Conservation (phyloP, 2,888 invertebrate genomes). For the Rutpela maculata region DNA sequence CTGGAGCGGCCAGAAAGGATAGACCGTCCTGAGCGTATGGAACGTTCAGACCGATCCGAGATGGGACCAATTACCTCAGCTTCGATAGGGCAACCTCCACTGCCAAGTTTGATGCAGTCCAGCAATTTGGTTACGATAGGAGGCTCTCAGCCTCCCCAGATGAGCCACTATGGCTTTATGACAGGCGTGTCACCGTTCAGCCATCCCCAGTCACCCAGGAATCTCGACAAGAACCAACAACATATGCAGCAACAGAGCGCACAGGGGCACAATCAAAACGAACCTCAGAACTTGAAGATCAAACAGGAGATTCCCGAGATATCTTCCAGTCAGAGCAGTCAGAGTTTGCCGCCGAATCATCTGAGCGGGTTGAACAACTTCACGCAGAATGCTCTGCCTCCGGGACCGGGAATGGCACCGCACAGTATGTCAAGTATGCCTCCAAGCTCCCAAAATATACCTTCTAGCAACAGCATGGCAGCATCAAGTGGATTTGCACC, state of each 20-base stretch:
- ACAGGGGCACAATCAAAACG: constrained; percentile 72
- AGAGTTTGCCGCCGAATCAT: constrained; percentile 55
- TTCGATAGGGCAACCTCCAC: constrained; percentile 76
- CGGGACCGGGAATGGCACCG: constrained; percentile 44
- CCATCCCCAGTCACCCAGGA: constrained; percentile 67
- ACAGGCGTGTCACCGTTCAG: constrained; percentile 69
- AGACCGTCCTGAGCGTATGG: constrained; percentile 58
- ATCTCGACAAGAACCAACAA: constrained; percentile 61
- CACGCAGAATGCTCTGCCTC: constrained; percentile 42
- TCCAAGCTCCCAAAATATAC: constrained; percentile 55
- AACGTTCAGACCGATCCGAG: constrained; percentile 71
- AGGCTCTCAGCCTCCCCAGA: constrained; percentile 72
- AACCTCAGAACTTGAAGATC: constrained; percentile 84
- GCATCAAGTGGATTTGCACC: constrained; percentile 58
- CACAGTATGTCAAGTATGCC: constrained; percentile 47
- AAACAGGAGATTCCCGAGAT: constrained; percentile 80
- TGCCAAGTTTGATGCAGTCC: constrained; percentile 77
- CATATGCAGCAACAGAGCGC: constrained; percentile 36
- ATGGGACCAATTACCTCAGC: constrained; percentile 70
- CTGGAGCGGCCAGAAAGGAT: constrained; percentile 68
- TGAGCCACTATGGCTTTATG: constrained; percentile 80
- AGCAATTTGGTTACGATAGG: constrained; percentile 80
- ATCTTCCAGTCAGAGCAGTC: constrained; percentile 58
- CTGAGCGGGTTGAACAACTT: constrained; percentile 53
- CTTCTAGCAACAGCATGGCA: constrained; percentile 45